These are phyloP conservation scores for Gadus macrocephalus DNA, from an alignment of 2,113 vertebrate species.

Conservation along the genomic window DNA sequence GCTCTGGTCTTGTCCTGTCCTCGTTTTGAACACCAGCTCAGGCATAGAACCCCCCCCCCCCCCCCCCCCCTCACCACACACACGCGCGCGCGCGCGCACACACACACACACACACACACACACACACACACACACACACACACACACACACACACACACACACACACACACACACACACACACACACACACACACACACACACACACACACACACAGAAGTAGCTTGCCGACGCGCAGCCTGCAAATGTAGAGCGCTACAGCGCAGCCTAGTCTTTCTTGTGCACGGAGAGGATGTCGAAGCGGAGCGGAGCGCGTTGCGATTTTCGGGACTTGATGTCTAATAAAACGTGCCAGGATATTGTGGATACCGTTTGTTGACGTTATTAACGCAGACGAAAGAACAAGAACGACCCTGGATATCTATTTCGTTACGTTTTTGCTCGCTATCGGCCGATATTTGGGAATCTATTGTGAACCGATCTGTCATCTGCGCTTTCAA, in stretches of 20 bases:
- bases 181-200: conserved; percentile 39
- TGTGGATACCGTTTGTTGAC: conserved; percentile 55
- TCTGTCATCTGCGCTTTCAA: conserved; percentile 64
- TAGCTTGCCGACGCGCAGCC: conserved; percentile 4
- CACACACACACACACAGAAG: conserved; percentile 10
- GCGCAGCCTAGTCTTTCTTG: conserved; percentile 56
- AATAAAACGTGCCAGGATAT: conserved; percentile 44
- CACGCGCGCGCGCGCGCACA: conserved; percentile 1
- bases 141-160: conserved; percentile 19
- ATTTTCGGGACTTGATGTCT: conserved; percentile 58
- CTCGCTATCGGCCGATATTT: conserved; percentile 50
- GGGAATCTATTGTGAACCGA: conserved; percentile 71
- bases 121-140: conserved; percentile 25
- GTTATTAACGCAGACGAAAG: conserved; percentile 3
- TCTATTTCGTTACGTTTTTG: conserved; percentile 50
- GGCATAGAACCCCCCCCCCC: neutral
- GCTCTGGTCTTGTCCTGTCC: conserved; percentile 72
- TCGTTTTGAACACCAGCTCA: conserved; percentile 64
- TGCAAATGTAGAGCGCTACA: conserved; percentile 42
- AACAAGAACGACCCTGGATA: conserved; percentile 52
- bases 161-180: conserved; percentile 1
- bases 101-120: conserved; percentile 38
- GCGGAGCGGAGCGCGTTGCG: conserved; percentile 62
- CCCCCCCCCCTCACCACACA: conserved; percentile 9
- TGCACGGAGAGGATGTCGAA: conserved; percentile 67